Evolutionary conservation across 2,797 vertebrate species (phyloP).

Genomic region (Yasuhikotakia modesta): DNA sequence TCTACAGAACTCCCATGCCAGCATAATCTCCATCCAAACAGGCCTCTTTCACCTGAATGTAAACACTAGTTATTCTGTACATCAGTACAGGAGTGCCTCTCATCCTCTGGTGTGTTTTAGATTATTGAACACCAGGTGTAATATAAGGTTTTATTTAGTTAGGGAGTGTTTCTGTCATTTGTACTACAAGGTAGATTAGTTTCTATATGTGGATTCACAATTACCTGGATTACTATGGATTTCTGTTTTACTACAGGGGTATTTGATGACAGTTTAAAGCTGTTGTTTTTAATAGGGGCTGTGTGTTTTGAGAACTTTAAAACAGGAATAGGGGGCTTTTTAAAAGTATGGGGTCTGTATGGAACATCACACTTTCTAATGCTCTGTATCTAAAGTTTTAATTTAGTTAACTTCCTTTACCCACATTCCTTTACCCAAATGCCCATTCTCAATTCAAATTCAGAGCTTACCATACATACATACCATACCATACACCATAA

Average conservation of each 20-base stretch:
- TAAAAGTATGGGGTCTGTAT: slow-evolving; percentile 26
- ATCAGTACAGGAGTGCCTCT: background rate
- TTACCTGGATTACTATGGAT: slow-evolving; percentile 23
- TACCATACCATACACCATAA: too few species aligned
- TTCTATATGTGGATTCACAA: slow-evolving; percentile 7
- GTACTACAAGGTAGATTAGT: slow-evolving; percentile 1
- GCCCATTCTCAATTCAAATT: slow-evolving; percentile 14
- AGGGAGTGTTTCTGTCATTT: slow-evolving; percentile 18
- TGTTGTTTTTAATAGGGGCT: slow-evolving; percentile 40
- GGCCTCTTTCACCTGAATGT: slow-evolving; percentile 30
- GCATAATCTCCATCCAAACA: slow-evolving; percentile 50
- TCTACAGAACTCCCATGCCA: slow-evolving; percentile 37
- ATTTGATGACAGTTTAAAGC: slow-evolving; percentile 45
- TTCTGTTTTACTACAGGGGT: slow-evolving; percentile 35
- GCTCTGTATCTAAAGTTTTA: slow-evolving; percentile 44
- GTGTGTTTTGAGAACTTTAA: slow-evolving; percentile 53
- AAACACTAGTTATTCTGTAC: slow-evolving; percentile 51
- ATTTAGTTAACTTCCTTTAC: slow-evolving; percentile 45
- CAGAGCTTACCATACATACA: background rate
- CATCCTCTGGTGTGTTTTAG: slow-evolving; percentile 24
- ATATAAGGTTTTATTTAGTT: slow-evolving; percentile 42
- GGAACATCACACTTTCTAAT: slow-evolving; percentile 40
- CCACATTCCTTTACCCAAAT: slow-evolving; percentile 28
- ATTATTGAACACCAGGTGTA: slow-evolving; percentile 28
- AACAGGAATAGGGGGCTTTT: slow-evolving; percentile 35